A percentile compares a stretch with the other conserved stretches of the same genome.
These are phyloP conservation scores for Alauda arvensis DNA, from an alignment of 2,797 vertebrate genomes.

Conservation along the genomic window DNA sequence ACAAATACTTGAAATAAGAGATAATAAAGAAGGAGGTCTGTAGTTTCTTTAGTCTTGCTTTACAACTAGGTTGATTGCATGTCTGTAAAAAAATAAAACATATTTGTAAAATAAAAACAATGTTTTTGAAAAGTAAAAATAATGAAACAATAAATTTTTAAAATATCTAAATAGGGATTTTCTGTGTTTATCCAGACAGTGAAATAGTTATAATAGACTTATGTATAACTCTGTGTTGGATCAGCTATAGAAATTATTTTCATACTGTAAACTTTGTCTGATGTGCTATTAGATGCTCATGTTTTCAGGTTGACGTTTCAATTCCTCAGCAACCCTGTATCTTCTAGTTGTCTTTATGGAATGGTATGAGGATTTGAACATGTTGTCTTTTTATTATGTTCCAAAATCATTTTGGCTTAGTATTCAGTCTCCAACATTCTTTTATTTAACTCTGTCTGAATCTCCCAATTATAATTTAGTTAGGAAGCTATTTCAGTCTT, in stretches of 20 bases:
- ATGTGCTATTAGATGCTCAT: background rate
- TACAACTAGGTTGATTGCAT: background rate
- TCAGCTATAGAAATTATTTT: background rate
- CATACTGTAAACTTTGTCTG: background rate
- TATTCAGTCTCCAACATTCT: background rate
- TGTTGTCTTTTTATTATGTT: background rate
- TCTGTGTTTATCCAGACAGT: background rate
- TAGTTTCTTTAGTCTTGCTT: background rate
- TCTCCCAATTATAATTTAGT: background rate
- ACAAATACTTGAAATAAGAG: background rate
- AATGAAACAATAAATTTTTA: background rate
- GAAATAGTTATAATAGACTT: background rate
- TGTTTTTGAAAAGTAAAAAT: background rate
- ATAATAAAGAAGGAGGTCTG: background rate
- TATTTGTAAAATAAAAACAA: background rate
- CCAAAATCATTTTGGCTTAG: background rate
- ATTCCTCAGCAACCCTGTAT: background rate
- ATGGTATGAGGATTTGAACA: background rate
- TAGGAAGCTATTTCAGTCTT: background rate
- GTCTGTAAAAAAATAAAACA: background rate
- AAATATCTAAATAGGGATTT: background rate
- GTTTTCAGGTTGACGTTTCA: background rate
- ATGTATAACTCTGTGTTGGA: background rate
- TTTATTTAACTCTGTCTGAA: background rate
- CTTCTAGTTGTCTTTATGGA: background rate